phyloP scores from a whole-genome alignment of 2,113 vertebrate species.

The Corythornis vintsioides region DNA sequence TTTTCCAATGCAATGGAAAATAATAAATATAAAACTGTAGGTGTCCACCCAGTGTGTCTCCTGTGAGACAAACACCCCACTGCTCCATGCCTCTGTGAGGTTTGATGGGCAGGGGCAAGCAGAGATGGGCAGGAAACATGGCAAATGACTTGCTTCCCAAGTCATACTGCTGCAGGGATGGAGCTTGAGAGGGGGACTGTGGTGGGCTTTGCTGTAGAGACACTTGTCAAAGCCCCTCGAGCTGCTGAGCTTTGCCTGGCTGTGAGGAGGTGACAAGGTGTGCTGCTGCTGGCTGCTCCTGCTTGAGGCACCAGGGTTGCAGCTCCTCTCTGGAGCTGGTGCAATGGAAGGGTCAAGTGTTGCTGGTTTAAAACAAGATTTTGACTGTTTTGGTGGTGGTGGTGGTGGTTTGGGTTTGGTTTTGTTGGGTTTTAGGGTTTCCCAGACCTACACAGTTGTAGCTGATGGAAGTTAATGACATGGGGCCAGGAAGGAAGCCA shows the following conservation, averaged over 20 bases:
- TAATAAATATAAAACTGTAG: not conserved
- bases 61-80: not conserved
- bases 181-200: not conserved
- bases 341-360: not conserved
- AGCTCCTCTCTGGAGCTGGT: not conserved
- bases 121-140: not conserved
- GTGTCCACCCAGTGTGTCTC: not conserved
- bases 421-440: not conserved
- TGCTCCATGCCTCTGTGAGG: not conserved
- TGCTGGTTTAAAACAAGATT: not conserved
- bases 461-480: not conserved
- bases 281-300: not conserved
- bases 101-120: not conserved
- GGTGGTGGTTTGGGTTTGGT: not conserved
- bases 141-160: not conserved
- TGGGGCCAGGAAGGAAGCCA: not conserved
- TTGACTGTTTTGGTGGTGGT: not conserved
- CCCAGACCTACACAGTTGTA: not conserved
- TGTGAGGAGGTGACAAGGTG: not conserved
- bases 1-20: not conserved
- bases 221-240: not conserved
- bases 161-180: not conserved
- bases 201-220: not conserved
- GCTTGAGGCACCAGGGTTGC: fast-evolving
- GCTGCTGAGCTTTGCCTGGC: not conserved